Percentiles rank a stretch among this genome's conserved stretches.
phyloP scores from a whole-genome alignment of 2,113 vertebrate species.

The Strix aluco region DNA sequence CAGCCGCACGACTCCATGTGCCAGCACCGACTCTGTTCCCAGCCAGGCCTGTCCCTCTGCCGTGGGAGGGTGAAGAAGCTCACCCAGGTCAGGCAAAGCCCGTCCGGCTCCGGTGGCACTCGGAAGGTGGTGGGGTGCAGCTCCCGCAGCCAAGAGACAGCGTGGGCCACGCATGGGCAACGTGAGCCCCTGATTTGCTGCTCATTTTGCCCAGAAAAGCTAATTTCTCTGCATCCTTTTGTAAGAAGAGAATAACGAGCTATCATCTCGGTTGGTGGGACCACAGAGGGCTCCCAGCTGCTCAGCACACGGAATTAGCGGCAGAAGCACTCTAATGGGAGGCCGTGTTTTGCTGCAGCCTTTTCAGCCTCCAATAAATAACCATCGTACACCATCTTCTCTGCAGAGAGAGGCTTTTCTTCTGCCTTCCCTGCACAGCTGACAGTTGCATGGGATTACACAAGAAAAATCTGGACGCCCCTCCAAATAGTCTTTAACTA shows the following conservation, averaged over 20 bases:
- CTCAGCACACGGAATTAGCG: neutral
- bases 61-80: neutral
- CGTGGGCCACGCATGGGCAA: fast-evolving
- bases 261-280: fast-evolving
- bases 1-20: fast-evolving
- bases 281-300: neutral
- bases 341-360: neutral
- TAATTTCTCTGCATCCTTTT: neutral
- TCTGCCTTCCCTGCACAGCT: neutral
- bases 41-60: neutral
- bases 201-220: neutral
- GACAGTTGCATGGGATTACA: neutral
- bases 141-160: fast-evolving
- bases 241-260: neutral
- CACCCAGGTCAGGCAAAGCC: neutral
- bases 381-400: neutral
- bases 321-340: neutral
- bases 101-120: fast-evolving
- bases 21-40: fast-evolving
- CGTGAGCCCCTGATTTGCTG: fast-evolving
- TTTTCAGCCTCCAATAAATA: neutral
- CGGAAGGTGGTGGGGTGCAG: neutral
- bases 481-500: fast-evolving
- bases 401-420: neutral
- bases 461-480: neutral